Evolutionary conservation across 2,113 vertebrate species (phyloP).

Genomic region (Platichthys stellatus): DNA sequence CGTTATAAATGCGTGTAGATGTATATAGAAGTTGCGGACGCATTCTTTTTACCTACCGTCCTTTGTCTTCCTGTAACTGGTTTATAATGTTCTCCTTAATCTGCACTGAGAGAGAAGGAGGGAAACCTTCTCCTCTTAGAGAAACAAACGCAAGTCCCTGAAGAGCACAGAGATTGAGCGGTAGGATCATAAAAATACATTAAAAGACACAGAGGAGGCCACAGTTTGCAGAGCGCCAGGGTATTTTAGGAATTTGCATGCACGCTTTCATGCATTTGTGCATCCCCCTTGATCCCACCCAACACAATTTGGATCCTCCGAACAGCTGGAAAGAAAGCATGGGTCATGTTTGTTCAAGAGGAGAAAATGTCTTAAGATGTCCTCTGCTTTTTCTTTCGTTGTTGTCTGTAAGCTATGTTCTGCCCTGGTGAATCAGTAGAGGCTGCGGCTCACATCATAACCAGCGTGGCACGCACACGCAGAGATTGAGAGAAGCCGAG

Average conservation of each 20-base stretch:
- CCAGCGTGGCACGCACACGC: conserved; percentile 30
- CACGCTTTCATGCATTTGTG: conserved; percentile 32
- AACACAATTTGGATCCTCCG: conserved; percentile 42
- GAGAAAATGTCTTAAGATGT: conserved; percentile 53
- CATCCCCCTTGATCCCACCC: conserved; percentile 32
- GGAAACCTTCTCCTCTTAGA: conserved; percentile 44
- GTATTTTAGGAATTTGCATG: conserved; percentile 57
- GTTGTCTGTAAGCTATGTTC: conserved; percentile 32
- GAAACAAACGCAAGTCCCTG: conserved; percentile 53
- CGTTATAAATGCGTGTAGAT: neutral
- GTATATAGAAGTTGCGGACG: conserved; percentile 1
- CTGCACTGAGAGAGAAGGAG: conserved; percentile 34
- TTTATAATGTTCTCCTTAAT: conserved; percentile 53
- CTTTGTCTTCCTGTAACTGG: conserved; percentile 53
- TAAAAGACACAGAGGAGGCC: conserved; percentile 41
- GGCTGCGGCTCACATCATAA: conserved; percentile 44
- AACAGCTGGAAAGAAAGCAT: conserved; percentile 45
- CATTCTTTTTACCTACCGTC: conserved; percentile 9
- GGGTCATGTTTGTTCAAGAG: conserved; percentile 51
- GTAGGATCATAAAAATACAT: conserved; percentile 59
- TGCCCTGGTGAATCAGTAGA: conserved; percentile 50
- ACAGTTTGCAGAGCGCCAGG: conserved; percentile 11
- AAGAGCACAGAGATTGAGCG: conserved; percentile 39
- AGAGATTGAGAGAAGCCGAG: conserved; percentile 35
- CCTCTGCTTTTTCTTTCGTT: conserved; percentile 16